phyloP scores from a whole-genome alignment of 2,888 invertebrate species.

The Chydorus sphaericus region DNA sequence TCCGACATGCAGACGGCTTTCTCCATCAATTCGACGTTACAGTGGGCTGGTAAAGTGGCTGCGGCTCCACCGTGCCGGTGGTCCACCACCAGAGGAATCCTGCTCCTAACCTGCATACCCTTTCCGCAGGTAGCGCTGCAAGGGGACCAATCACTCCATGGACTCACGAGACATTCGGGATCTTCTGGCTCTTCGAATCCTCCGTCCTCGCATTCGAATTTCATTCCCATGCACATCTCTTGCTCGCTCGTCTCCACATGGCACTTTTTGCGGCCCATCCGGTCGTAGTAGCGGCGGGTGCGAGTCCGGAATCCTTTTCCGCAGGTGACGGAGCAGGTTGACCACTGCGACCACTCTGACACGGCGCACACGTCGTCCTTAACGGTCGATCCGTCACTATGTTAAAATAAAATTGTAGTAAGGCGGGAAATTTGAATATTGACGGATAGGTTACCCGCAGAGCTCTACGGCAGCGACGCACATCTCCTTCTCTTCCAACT shows the following conservation, averaged over 20 bases:
- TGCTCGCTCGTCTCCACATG: slow-evolving; percentile 24
- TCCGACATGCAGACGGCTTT: slow-evolving; percentile 35
- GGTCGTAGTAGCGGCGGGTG: slow-evolving; percentile 45
- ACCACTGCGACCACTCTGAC: slow-evolving; percentile 62
- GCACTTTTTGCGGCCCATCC: slow-evolving; percentile 24
- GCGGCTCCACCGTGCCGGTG: slow-evolving; percentile 29
- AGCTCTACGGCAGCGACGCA: slow-evolving; percentile 22
- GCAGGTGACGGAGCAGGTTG: slow-evolving; percentile 74
- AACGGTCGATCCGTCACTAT: slow-evolving; percentile 3
- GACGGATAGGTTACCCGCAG: slow-evolving; percentile 39
- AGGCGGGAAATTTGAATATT: background rate
- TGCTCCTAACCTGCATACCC: slow-evolving; percentile 47
- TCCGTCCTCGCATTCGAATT: slow-evolving; percentile 24
- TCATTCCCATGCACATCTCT: slow-evolving; percentile 27
- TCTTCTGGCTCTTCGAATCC: slow-evolving; percentile 25
- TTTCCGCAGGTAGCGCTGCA: slow-evolving; percentile 66
- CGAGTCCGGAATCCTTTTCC: slow-evolving; percentile 49
- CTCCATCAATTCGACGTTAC: slow-evolving; percentile 36
- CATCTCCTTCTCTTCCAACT: slow-evolving; percentile 26
- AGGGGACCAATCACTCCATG: slow-evolving; percentile 69
- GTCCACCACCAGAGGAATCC: slow-evolving; percentile 41
- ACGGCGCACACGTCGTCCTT: slow-evolving; percentile 44
- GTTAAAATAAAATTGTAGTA: background rate
- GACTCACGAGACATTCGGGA: slow-evolving; percentile 45
- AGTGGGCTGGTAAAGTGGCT: slow-evolving; percentile 39